Conservation (phyloP, 2,797 vertebrate genomes). For the Delichon dasypus region DNA sequence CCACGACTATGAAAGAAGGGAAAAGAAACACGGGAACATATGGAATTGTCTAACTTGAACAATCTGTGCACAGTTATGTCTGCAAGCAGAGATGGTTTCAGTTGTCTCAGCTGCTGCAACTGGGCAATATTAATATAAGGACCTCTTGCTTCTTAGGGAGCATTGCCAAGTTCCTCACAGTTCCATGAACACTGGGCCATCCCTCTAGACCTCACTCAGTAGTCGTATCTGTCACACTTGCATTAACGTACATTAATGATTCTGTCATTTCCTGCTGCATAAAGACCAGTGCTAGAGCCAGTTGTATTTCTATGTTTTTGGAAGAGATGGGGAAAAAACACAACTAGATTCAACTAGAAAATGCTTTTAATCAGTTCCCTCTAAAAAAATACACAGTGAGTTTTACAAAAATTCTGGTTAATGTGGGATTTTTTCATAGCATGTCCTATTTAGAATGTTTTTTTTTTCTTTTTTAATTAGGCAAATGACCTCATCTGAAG, state of each 20-base stretch:
- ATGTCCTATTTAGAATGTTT: neutral
- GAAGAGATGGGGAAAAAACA: neutral
- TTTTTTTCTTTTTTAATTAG: neutral
- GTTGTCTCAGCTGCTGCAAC: neutral
- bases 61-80: neutral
- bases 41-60: neutral
- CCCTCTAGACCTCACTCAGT: neutral
- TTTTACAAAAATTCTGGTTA: neutral
- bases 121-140: slow-evolving; percentile 30
- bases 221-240: neutral
- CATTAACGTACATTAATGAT: neutral
- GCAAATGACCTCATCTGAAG: neutral
- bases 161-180: slow-evolving; percentile 14
- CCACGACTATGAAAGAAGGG: neutral
- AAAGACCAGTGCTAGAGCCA: neutral
- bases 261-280: neutral
- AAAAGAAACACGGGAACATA: neutral
- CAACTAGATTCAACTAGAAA: neutral
- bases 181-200: neutral
- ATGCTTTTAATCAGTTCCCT: neutral
- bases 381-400: neutral
- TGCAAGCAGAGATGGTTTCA: neutral
- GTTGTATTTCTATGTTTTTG: neutral
- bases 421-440: neutral
- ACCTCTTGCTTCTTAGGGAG: neutral